Percentiles rank a stretch among this genome's conserved stretches.
phyloP scores from a whole-genome alignment of 1,140 invertebrate species.

The Penaeus vannamei region DNA sequence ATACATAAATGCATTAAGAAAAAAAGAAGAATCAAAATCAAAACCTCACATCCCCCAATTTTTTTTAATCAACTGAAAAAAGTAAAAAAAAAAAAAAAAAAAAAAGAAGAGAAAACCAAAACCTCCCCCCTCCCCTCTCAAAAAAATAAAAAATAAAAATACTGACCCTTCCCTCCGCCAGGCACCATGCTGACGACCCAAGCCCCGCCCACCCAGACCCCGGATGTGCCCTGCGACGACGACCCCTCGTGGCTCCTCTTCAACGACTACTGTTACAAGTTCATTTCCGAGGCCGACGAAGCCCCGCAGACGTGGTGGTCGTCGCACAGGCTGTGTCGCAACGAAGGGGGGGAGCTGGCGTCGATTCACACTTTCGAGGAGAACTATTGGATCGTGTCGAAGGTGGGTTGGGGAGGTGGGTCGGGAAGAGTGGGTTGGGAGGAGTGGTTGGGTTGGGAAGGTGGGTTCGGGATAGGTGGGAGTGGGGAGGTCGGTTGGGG shows the following conservation, averaged over 20 bases:
- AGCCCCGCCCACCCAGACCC: not conserved
- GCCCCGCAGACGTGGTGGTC: slow-evolving; percentile 29
- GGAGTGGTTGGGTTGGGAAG: too few relatives aligned
- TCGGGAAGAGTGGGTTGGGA: too few relatives aligned
- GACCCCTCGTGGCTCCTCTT: slow-evolving; percentile 31
- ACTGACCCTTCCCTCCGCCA: not conserved
- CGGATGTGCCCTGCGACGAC: not conserved
- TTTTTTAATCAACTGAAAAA: too few relatives aligned
- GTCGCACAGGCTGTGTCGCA: slow-evolving; percentile 23
- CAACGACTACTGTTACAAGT: slow-evolving; percentile 44
- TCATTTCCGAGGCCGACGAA: slow-evolving; percentile 24
- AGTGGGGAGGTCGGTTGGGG: too few relatives aligned
- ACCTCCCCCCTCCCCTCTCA: too few relatives aligned
- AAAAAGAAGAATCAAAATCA: too few relatives aligned
- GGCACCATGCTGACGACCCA: slow-evolving; percentile 51
- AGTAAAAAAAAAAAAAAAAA: too few relatives aligned
- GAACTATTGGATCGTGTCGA: slow-evolving; percentile 57
- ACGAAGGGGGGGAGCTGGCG: slow-evolving; percentile 41
- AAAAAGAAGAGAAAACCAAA: too few relatives aligned
- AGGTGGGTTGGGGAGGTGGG: not conserved
- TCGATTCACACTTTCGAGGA: slow-evolving; percentile 40
- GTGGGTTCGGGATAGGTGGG: too few relatives aligned
- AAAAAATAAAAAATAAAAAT: too few relatives aligned
- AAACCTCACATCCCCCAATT: too few relatives aligned
- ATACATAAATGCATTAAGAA: too few relatives aligned